These are phyloP conservation scores for Micropterix aruncella DNA, from an alignment of 2,888 invertebrate genomes.

Conservation along the genomic window DNA sequence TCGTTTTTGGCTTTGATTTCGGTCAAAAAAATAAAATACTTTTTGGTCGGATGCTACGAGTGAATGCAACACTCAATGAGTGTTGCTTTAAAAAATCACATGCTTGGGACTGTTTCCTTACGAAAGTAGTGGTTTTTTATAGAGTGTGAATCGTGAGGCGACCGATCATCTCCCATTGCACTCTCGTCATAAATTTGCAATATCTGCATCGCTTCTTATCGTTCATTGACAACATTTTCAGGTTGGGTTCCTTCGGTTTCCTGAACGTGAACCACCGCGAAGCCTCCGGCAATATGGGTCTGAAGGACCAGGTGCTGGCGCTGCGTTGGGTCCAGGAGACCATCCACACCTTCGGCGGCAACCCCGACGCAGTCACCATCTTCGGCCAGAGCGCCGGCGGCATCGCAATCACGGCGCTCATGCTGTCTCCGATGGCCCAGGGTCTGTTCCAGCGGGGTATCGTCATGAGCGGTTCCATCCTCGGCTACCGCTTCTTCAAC, in stretches of 20 bases:
- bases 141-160: too few relatives aligned
- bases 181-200: too few relatives aligned
- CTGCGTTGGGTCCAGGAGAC: neutral
- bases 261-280: neutral
- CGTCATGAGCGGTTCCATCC: slow-evolving; percentile 3
- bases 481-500: slow-evolving; percentile 1
- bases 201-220: too few relatives aligned
- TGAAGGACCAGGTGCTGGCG: neutral
- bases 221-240: too few relatives aligned
- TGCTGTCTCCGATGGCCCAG: neutral
- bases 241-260: neutral
- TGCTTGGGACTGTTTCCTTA: too few relatives aligned
- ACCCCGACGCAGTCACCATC: neutral
- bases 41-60: too few relatives aligned
- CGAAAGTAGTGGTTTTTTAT: too few relatives aligned
- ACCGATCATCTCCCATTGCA: too few relatives aligned
- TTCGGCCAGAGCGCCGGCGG: neutral
- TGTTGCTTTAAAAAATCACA: too few relatives aligned
- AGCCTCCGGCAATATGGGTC: neutral
- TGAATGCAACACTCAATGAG: too few relatives aligned
- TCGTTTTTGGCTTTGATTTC: too few relatives aligned
- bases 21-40: too few relatives aligned
- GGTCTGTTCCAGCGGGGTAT: slow-evolving; percentile 5
- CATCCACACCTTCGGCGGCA: neutral
- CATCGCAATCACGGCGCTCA: neutral